phyloP scores from a whole-genome alignment of 2,113 vertebrate genomes.

The Hypanus sabinus region DNA sequence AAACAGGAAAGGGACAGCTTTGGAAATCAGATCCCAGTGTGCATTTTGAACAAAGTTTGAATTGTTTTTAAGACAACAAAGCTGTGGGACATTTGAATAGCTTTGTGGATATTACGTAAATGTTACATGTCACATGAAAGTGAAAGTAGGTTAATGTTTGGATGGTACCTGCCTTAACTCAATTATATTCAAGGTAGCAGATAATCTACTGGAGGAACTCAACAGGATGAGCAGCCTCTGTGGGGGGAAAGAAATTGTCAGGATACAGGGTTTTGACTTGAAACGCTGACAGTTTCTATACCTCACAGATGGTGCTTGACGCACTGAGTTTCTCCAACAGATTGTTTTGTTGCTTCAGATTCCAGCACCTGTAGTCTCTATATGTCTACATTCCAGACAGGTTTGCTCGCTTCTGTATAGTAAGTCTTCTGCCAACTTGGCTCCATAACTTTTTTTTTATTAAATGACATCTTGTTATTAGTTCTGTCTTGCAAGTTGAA shows the following conservation, averaged over 20 bases:
- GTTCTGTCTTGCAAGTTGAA: neutral
- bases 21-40: neutral
- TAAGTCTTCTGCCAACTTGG: neutral
- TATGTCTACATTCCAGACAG: too few species aligned
- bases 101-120: neutral
- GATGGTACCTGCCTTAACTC: neutral
- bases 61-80: neutral
- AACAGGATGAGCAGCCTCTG: too few species aligned
- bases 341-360: too few species aligned
- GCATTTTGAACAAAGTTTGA: neutral
- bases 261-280: too few species aligned
- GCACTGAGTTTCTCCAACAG: too few species aligned
- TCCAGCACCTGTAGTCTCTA: too few species aligned
- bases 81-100: neutral
- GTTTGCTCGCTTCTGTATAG: too few species aligned
- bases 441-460: neutral
- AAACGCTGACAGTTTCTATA: too few species aligned
- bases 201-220: too few species aligned
- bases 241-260: too few species aligned
- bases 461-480: neutral
- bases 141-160: neutral
- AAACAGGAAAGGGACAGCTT: neutral
- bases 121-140: neutral
- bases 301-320: too few species aligned
- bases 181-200: neutral